A percentile compares a stretch with the other conserved stretches of the same genome.
These are phyloP conservation scores for Adineta ricciae DNA, from an alignment of 2,888 invertebrate species.

Conservation along the genomic window DNA sequence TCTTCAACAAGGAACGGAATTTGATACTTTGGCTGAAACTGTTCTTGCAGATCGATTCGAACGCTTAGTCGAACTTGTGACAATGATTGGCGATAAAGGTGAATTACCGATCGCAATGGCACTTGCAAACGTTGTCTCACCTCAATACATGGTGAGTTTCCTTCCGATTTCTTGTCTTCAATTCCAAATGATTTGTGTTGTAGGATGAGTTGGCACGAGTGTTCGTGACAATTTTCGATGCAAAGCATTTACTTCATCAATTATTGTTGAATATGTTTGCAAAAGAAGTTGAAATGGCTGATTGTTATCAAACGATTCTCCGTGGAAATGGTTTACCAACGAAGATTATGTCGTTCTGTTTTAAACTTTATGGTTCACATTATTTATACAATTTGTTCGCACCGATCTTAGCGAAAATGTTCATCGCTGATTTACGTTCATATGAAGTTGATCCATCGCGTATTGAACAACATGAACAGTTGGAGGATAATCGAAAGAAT, in stretches of 20 bases:
- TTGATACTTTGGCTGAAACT: slow-evolving; percentile 91
- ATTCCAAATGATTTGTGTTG: too few species aligned
- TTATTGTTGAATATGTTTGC: slow-evolving; percentile 96
- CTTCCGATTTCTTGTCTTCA: too few species aligned
- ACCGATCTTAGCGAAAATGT: slow-evolving; percentile 62
- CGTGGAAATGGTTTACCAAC: slow-evolving; percentile 90
- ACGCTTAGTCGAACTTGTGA: slow-evolving; percentile 85
- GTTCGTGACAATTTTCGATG: slow-evolving; percentile 89
- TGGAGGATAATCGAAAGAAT: slow-evolving; percentile 75
- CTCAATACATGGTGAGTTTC: slow-evolving; percentile 87
- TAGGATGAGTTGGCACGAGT: slow-evolving; percentile 84
- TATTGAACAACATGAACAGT: slow-evolving; percentile 45
- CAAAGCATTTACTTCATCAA: slow-evolving; percentile 84
- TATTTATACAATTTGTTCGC: slow-evolving; percentile 77
- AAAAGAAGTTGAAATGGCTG: slow-evolving; percentile 76
- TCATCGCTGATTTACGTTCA: slow-evolving; percentile 60
- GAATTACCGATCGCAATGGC: slow-evolving; percentile 96
- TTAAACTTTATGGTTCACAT: slow-evolving; percentile 85
- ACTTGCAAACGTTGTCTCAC: slow-evolving; percentile 83
- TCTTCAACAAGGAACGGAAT: slow-evolving; percentile 92
- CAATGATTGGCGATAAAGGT: slow-evolving; percentile 91
- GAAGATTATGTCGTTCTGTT: slow-evolving; percentile 96
- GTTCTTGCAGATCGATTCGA: slow-evolving; percentile 85
- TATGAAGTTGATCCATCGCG: slow-evolving; percentile 76
- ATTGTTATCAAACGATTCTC: slow-evolving; percentile 94